These are phyloP conservation scores for Tragopan temminckii DNA, from an alignment of 2,797 vertebrate species.

Conservation along the genomic window DNA sequence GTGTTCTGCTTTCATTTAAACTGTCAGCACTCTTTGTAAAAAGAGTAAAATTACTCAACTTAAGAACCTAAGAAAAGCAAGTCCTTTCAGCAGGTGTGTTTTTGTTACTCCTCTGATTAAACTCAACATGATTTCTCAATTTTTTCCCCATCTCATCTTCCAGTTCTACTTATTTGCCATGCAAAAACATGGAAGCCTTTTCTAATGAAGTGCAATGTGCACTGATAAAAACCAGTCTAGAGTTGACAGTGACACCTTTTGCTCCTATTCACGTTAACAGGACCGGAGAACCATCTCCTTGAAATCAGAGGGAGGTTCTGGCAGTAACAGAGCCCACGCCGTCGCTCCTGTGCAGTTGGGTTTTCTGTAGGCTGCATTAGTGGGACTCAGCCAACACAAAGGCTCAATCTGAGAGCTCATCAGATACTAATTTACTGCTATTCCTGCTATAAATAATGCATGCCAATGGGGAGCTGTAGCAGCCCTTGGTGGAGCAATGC, in stretches of 20 bases:
- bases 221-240: neutral
- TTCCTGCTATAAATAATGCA: constrained; percentile 75
- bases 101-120: neutral
- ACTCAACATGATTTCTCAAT: neutral
- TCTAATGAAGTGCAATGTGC: neutral
- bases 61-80: neutral
- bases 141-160: neutral
- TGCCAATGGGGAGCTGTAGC: neutral
- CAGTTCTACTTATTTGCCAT: neutral
- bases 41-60: neutral
- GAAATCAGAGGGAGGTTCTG: neutral
- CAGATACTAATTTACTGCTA: constrained; percentile 57
- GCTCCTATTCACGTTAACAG: neutral
- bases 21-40: neutral
- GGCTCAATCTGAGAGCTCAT: constrained; percentile 46
- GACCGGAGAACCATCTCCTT: neutral
- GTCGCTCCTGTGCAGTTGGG: neutral
- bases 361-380: neutral
- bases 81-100: neutral
- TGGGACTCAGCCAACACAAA: neutral
- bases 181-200: neutral
- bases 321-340: neutral
- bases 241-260: neutral
- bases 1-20: neutral
- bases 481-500: constrained; percentile 44